These are phyloP conservation scores for Protonemura montana DNA, from an alignment of 2,888 invertebrate species.

Conservation along the genomic window DNA sequence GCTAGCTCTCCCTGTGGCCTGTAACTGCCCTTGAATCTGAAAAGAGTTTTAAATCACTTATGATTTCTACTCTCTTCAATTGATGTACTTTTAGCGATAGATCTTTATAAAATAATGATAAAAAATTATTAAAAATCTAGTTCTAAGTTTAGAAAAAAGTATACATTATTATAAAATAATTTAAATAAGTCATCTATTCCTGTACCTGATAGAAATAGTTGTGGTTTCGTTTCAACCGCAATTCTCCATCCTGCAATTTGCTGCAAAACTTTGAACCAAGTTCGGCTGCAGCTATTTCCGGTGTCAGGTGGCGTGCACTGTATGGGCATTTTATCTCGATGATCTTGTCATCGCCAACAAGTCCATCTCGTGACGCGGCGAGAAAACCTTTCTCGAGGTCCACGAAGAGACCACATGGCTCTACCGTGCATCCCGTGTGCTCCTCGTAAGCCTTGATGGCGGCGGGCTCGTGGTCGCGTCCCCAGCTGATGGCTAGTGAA, in stretches of 20 bases:
- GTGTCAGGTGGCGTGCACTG: neutral
- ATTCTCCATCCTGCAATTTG: neutral
- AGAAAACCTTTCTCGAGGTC: neutral
- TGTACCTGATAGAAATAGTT: neutral
- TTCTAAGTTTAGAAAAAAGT: too few species aligned
- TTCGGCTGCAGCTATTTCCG: neutral
- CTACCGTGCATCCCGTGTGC: too few species aligned
- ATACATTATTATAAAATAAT: too few species aligned
- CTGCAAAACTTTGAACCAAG: neutral
- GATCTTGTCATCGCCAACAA: conserved; percentile 4
- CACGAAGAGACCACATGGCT: neutral
- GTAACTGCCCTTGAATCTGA: conserved; percentile 18
- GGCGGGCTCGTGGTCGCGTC: too few species aligned
- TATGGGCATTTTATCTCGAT: conserved; percentile 1
- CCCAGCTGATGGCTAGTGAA: too few species aligned
- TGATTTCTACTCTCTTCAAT: neutral
- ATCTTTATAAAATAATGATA: too few species aligned
- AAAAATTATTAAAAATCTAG: too few species aligned
- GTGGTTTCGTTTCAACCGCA: neutral
- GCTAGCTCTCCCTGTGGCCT: neutral
- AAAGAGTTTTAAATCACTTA: neutral
- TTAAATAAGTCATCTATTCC: too few species aligned
- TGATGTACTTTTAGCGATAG: neutral
- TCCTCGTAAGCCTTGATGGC: too few species aligned
- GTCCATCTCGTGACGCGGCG: conserved; percentile 7